Base-by-base conservation (phyloP, 2,113 vertebrate genomes). In the Ceyx melanurus region DNA sequence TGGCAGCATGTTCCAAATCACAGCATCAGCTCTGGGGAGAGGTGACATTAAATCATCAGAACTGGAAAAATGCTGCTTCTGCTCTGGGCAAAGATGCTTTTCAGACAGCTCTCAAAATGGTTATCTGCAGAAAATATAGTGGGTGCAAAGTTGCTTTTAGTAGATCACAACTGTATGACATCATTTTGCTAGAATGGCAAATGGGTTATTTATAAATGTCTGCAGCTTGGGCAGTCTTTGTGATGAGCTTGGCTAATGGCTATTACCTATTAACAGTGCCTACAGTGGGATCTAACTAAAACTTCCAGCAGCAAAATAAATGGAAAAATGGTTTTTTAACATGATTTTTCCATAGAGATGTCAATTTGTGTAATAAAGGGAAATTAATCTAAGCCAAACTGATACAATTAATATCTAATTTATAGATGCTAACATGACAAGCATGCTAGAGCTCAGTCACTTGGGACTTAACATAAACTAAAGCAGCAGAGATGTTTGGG, bases 251-350 rank as follows among this genome's bases (percentile, higher is more conserved):
- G 15, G 54, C 42, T 75, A 42, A 35, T 14, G 45, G 37, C 70
- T 64, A 43, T 64, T 28, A 67, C 35, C 28, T 51, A 31, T 12
- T 46, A 67, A 70, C 26, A 77, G 35, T 58, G 56, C 16, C 25
- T 84, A 43, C 25, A 70, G 43, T 0, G 1, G 5, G 5, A 51
- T 67, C 60, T 67, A 67, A 51, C 0, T 0, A 67, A 88, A 84
- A 51, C 37, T 53, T 51, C 20, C 67, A 62, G 28, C 46, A 35
- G 48, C 48, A 64, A 77, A 56, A 58, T 10, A 68, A 62, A 53
- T 6, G 5, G 20, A 31, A 11, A 9, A 61, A 51, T 6, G 6
- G 18, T n/a, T 11, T 12, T 73, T 77, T 76, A 60, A 64, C 33
- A 71, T 13, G 22, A 48, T 62, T 79, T 79, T 72, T 48, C 29